Evolutionary conservation across 2,888 invertebrate genomes (phyloP), one percentile per base, ranked within the genome.

Genomic region (Nephrocerus scutellatus): DNA sequence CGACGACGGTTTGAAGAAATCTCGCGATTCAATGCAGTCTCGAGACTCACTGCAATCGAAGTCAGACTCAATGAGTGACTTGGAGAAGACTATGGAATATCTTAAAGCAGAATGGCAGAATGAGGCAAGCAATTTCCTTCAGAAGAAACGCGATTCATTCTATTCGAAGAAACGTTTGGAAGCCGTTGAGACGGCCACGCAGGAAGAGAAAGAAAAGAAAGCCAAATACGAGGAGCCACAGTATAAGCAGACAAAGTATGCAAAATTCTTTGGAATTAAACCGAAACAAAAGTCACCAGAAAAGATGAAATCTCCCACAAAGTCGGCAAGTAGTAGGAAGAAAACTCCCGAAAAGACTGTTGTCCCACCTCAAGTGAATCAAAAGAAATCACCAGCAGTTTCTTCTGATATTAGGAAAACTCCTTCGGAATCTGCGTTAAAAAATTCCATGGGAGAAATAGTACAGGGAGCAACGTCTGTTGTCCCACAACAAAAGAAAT

Each of bases 51-150:
- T 41, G 7, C 8, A 8, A 22, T 45, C 52, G 2, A 47, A 30
- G 16, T 57, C 58, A 2, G 62, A 62, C 9, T 55, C 56, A 3
- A 49, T 64, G 33, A 62, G 57, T 44, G 66, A 67, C 43, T 47
- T 67, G 19, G 66, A 67, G 23, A 61, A 57, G 25, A 67, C 66
- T 2, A 65, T 67, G 63, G 65, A 66, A 21, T 63, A 65, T 44
- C 45, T 67, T 20, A 62, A 62, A 36, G 53, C 57, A 5, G 66
- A 64, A 38, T 67, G 66, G 66, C 62, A 54, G 8, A 60, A 49
- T 29, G 66, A 67, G 42, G 66, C 66, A 0, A 62, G 63, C 0
- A 62, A 62, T 38, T 67, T 67, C 23, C 42, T 67, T 29, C 63
- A 66, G 45, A 63, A 59, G 42, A 67, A 67, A 46, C 58, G 67